Conservation (phyloP, 2,797 vertebrate genomes). For the Tapirus indicus region DNA sequence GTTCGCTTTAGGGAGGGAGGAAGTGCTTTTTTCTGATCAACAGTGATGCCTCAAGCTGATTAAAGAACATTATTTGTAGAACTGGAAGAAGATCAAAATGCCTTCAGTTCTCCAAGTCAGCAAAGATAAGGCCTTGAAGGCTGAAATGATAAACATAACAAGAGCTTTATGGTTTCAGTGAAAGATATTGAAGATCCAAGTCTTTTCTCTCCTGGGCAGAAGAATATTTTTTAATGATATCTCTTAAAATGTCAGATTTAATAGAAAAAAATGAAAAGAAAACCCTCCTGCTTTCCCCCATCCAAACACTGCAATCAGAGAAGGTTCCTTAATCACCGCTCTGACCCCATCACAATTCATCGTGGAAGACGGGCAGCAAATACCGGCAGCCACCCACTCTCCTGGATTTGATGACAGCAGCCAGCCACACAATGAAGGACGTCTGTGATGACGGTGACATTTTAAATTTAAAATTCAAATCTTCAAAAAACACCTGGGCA, state of each 20-base stretch:
- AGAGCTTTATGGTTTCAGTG: slow-evolving; percentile 37
- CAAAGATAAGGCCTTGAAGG: slow-evolving; percentile 61
- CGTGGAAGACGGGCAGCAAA: neutral
- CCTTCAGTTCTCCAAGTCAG: slow-evolving; percentile 60
- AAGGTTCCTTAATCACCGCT: neutral
- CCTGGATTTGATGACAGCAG: rapidly evolving
- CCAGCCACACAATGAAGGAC: neutral
- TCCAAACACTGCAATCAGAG: neutral
- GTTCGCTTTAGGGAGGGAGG: neutral
- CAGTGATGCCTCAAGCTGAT: slow-evolving; percentile 63
- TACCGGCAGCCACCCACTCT: too few relatives aligned
- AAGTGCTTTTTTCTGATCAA: slow-evolving; percentile 28
- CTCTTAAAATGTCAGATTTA: slow-evolving; percentile 70
- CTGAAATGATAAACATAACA: slow-evolving; percentile 49
- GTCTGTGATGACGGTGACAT: neutral
- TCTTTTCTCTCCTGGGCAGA: neutral
- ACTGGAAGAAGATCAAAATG: slow-evolving; percentile 69
- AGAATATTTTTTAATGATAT: slow-evolving; percentile 62
- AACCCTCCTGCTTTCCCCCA: neutral
- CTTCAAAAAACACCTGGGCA: neutral
- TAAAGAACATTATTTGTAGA: slow-evolving; percentile 62
- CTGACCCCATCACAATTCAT: neutral
- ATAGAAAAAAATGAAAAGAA: slow-evolving; percentile 13
- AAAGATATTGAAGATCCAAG: slow-evolving; percentile 55
- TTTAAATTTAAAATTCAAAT: slow-evolving; percentile 48